Conservation (phyloP, 2,888 invertebrate genomes). For the Oconnorella tubifera region DNA sequence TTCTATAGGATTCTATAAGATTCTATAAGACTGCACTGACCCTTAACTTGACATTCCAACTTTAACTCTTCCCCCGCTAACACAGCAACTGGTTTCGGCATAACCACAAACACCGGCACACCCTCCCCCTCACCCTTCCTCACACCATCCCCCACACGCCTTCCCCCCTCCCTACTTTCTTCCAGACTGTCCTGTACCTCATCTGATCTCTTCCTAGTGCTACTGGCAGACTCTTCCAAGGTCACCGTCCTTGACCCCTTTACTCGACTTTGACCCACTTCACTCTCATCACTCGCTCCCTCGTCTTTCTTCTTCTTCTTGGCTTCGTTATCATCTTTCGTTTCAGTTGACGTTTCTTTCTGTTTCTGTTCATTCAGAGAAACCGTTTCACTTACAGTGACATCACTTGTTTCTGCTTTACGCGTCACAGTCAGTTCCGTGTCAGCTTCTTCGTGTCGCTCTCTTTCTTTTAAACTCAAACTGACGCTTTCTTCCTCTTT, state of each 20-base stretch:
- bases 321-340: neutral
- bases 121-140: too few species aligned
- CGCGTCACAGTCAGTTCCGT: neutral
- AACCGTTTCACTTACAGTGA: too few species aligned
- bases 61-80: constrained; percentile 1
- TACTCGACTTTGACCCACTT: too few species aligned
- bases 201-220: too few species aligned
- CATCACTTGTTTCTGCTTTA: neutral
- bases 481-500: neutral
- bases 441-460: neutral
- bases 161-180: neutral
- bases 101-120: constrained; percentile 4
- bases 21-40: too few species aligned
- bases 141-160: neutral
- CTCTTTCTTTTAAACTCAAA: too few species aligned
- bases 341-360: neutral
- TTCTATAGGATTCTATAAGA: too few species aligned
- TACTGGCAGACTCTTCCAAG: neutral
- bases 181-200: too few species aligned
- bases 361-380: too few species aligned
- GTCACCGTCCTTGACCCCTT: neutral
- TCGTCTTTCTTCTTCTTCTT: neutral
- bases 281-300: too few species aligned
- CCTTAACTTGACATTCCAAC: constrained; percentile 11
- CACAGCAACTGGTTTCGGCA: neutral